These are phyloP conservation scores for Actinia equina DNA, from an alignment of 64 coral and sea anemone species.

Conservation along the genomic window DNA sequence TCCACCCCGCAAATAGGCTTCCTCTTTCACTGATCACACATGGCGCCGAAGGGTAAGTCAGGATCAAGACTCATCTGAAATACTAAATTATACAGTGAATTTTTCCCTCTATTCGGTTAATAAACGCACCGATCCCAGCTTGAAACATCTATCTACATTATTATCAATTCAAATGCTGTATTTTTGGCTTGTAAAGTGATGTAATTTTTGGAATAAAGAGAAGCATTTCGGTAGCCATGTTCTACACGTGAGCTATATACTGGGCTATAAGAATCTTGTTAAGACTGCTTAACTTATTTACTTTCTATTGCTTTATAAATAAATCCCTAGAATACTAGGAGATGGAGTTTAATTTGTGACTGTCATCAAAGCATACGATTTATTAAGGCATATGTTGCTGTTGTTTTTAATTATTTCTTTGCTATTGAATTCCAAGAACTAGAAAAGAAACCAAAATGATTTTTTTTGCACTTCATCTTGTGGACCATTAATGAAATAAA, in stretches of 20 bases:
- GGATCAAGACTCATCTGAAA: not conserved
- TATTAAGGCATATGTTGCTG: too few relatives aligned
- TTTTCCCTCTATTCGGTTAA: not conserved
- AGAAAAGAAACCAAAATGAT: too few relatives aligned
- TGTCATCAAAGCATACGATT: too few relatives aligned
- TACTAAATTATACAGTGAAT: not conserved
- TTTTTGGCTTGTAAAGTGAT: not conserved
- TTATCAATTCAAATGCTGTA: not conserved
- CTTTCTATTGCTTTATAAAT: not conserved
- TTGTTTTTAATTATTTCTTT: too few relatives aligned
- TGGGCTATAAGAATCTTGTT: not conserved
- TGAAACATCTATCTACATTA: not conserved
- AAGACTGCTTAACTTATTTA: not conserved
- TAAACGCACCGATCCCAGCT: not conserved
- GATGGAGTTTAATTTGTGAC: too few relatives aligned
- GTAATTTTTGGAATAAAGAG: not conserved
- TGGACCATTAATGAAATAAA: too few relatives aligned
- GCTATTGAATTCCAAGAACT: too few relatives aligned
- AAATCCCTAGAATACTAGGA: not conserved
- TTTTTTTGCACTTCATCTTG: too few relatives aligned
- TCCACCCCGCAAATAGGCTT: slow-evolving; percentile 24
- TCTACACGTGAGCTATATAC: not conserved
- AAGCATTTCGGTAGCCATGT: not conserved
- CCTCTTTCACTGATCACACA: slow-evolving; percentile 59
- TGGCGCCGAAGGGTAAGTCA: slow-evolving; percentile 62